A percentile compares a stretch with the other conserved stretches of the same genome.
These are phyloP conservation scores for Myodes glareolus DNA, from an alignment of 2,113 vertebrate species.

Conservation along the genomic window DNA sequence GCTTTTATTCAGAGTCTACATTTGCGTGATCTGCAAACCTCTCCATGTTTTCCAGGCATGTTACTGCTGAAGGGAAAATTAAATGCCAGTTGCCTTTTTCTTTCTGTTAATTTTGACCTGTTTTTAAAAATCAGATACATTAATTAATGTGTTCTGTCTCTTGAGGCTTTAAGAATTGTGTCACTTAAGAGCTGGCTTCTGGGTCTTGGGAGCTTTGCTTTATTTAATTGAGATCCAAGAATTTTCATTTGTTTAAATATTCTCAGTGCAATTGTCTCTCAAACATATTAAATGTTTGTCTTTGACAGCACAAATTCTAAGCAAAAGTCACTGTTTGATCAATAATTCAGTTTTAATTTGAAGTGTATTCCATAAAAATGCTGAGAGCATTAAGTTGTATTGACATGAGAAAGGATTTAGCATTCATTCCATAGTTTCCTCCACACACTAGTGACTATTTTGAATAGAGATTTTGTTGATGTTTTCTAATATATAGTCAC, in stretches of 20 bases:
- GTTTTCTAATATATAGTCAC: not conserved
- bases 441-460: not conserved
- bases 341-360: constrained; percentile 19
- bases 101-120: constrained; percentile 35
- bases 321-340: constrained; percentile 16
- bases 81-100: not conserved
- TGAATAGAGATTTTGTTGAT: not conserved
- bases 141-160: not conserved
- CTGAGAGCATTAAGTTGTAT: not conserved
- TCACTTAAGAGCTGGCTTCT: not conserved
- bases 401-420: not conserved
- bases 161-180: not conserved
- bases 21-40: not conserved
- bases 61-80: not conserved
- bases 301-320: constrained; percentile 12
- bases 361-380: not conserved
- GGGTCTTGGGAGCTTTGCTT: not conserved
- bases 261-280: not conserved
- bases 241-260: constrained; percentile 48
- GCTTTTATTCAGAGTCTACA: not conserved
- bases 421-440: not conserved
- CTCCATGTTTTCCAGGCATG: not conserved
- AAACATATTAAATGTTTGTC: constrained; percentile 15
- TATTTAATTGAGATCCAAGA: not conserved
- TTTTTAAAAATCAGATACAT: not conserved